phyloP scores from a whole-genome alignment of 2,113 vertebrate genomes.

The Craseonycteris thonglongyai region DNA sequence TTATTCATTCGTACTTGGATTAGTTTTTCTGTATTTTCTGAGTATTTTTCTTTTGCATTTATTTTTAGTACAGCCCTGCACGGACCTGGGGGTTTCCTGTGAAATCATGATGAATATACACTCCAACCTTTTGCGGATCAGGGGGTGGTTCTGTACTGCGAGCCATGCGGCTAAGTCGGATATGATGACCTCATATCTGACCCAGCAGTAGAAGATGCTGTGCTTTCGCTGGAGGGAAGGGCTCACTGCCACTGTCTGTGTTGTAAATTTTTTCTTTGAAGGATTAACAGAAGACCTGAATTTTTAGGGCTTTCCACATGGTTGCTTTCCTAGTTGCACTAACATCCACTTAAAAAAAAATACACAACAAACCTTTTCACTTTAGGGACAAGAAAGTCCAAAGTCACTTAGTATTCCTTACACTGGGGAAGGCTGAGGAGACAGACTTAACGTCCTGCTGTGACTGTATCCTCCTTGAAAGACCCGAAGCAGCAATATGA shows the following conservation, averaged over 20 bases:
- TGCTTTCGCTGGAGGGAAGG: slow-evolving; percentile 33
- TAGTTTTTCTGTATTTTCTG: not conserved
- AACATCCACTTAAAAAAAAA: not conserved
- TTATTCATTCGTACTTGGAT: not conserved
- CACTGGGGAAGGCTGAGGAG: not conserved
- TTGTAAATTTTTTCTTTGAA: not conserved
- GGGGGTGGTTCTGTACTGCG: not conserved
- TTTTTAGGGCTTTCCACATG: slow-evolving; percentile 34
- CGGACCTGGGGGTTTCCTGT: not conserved
- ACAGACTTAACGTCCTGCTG: slow-evolving; percentile 55
- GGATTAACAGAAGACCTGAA: slow-evolving; percentile 35
- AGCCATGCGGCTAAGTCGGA: not conserved
- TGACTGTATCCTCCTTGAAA: slow-evolving; percentile 43
- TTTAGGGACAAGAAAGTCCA: slow-evolving; percentile 27
- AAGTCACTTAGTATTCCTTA: slow-evolving; percentile 48
- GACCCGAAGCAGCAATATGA: slow-evolving; percentile 41
- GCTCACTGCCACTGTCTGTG: not conserved
- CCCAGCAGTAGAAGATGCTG: slow-evolving; percentile 35
- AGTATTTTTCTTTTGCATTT: not conserved
- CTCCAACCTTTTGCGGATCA: not conserved
- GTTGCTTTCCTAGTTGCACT: not conserved
- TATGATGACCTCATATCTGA: slow-evolving; percentile 18
- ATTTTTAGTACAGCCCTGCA: not conserved
- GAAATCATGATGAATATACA: not conserved
- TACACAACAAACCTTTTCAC: not conserved